Percentiles rank a stretch among this genome's conserved stretches.
phyloP scores from a whole-genome alignment of 1,140 invertebrate species.

The Drosophila gunungcola region DNA sequence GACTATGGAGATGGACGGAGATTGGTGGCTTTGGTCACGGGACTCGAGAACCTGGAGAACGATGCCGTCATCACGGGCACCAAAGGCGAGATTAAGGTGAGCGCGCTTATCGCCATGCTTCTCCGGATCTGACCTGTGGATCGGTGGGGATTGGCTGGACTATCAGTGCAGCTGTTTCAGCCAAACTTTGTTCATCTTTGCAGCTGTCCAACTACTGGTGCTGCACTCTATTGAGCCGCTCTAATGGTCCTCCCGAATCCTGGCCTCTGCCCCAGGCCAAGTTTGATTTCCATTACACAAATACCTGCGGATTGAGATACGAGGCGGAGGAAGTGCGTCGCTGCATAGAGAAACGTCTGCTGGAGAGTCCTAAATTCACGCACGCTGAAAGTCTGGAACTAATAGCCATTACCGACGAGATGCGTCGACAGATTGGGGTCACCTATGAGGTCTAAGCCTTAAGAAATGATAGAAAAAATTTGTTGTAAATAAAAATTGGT shows the following conservation, averaged over 20 bases:
- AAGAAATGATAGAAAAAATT: neutral
- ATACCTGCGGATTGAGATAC: constrained; percentile 89
- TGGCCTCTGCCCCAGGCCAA: constrained; percentile 86
- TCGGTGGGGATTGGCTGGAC: constrained; percentile 7
- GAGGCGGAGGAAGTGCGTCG: constrained; percentile 90
- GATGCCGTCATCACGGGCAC: constrained; percentile 88
- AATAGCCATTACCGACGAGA: constrained; percentile 88
- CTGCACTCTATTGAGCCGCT: constrained; percentile 61
- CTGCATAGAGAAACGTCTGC: constrained; percentile 88
- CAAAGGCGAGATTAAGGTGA: constrained; percentile 88
- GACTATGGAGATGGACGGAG: constrained; percentile 87
- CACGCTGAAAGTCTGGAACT: constrained; percentile 87
- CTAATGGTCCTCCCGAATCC: constrained; percentile 84
- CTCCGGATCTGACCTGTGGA: neutral
- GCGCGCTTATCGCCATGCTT: constrained; percentile 32
- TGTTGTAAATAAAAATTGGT: neutral
- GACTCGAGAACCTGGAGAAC: constrained; percentile 86
- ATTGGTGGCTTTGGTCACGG: constrained; percentile 87
- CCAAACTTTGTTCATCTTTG: constrained; percentile 17
- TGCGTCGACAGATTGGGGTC: constrained; percentile 88
- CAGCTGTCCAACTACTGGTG: constrained; percentile 85
- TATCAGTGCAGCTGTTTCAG: constrained; percentile 20
- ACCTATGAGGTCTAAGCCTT: constrained; percentile 75
- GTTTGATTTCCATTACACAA: constrained; percentile 87
- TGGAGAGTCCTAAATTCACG: constrained; percentile 87